Percentiles rank a stretch among this genome's conserved stretches.
Evolutionary conservation across 2,113 vertebrate species (phyloP).

Genomic region (Neotragus pygmaeus): DNA sequence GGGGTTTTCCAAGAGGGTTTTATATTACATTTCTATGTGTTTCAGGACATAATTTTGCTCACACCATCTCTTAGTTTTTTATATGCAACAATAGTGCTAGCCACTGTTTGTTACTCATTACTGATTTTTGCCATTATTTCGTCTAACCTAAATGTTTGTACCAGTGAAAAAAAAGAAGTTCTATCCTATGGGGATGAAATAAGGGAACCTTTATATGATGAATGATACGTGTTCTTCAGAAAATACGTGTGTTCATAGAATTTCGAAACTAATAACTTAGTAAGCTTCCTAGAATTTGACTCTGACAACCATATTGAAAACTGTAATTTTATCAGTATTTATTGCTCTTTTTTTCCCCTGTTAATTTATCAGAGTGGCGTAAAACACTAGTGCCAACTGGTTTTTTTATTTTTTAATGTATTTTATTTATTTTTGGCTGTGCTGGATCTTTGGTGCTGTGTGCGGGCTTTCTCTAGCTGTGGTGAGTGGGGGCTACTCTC

Average conservation of each 20-base stretch:
- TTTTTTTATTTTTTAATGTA: neutral
- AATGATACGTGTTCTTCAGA: neutral
- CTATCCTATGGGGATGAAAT: neutral
- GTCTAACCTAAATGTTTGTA: neutral
- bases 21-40: neutral
- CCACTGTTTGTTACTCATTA: neutral
- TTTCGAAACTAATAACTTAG: neutral
- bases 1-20: neutral
- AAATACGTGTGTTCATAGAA: neutral
- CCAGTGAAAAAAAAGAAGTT: neutral
- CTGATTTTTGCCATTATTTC: neutral
- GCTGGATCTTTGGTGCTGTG: neutral
- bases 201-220: neutral
- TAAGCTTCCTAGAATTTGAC: neutral
- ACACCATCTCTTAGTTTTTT: neutral
- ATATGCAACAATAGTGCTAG: neutral
- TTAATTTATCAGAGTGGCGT: neutral
- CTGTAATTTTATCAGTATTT: neutral
- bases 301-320: neutral
- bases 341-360: neutral
- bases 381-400: neutral
- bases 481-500: neutral
- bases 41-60: neutral
- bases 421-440: neutral
- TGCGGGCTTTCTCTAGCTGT: neutral